A percentile compares a stretch with the other conserved stretches of the same genome.
phyloP scores from a whole-genome alignment of 2,797 vertebrate genomes.

The Gouania willdenowi region DNA sequence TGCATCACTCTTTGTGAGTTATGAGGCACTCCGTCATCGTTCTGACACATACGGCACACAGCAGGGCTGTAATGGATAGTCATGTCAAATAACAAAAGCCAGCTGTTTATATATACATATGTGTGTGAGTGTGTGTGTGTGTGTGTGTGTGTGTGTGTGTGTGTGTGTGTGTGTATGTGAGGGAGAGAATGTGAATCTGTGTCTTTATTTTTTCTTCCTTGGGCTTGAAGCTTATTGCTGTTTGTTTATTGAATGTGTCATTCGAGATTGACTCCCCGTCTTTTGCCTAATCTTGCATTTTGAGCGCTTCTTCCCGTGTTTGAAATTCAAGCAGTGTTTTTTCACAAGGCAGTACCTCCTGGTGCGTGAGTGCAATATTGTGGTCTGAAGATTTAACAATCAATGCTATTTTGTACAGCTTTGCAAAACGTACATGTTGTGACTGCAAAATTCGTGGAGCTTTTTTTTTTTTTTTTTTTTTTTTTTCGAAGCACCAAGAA shows the following conservation, averaged over 20 bases:
- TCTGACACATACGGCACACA: conserved; percentile 63
- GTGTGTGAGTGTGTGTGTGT: conserved; percentile 61
- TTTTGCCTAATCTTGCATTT: conserved; percentile 63
- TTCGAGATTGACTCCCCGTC: conserved; percentile 59
- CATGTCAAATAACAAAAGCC: conserved; percentile 72
- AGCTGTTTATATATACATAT: conserved; percentile 78
- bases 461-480: too few relatives aligned
- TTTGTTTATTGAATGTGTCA: conserved; percentile 73
- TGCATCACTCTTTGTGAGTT: conserved; percentile 64
- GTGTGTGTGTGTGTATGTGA: conserved; percentile 28
- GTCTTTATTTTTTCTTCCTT: conserved; percentile 28
- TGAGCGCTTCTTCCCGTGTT: conserved; percentile 62
- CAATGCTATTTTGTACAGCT: conserved; percentile 78
- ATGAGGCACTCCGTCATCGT: conserved; percentile 61
- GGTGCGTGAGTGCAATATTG: conserved; percentile 72
- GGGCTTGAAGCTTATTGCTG: conserved; percentile 70
- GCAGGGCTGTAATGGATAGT: conserved; percentile 62
- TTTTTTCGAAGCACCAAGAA: conserved; percentile 70
- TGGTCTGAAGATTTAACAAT: conserved; percentile 77
- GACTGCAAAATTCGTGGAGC: conserved; percentile 77
- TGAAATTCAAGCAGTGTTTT: conserved; percentile 62
- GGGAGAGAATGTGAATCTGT: conserved; percentile 34
- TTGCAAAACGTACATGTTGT: conserved; percentile 76
- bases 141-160: conserved; percentile 34
- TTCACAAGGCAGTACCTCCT: conserved; percentile 64